A percentile compares a stretch with the other conserved stretches of the same genome.
Conservation (phyloP, 35 echinoderm and acorn worm species). For the Heliocidaris tuberculata region DNA sequence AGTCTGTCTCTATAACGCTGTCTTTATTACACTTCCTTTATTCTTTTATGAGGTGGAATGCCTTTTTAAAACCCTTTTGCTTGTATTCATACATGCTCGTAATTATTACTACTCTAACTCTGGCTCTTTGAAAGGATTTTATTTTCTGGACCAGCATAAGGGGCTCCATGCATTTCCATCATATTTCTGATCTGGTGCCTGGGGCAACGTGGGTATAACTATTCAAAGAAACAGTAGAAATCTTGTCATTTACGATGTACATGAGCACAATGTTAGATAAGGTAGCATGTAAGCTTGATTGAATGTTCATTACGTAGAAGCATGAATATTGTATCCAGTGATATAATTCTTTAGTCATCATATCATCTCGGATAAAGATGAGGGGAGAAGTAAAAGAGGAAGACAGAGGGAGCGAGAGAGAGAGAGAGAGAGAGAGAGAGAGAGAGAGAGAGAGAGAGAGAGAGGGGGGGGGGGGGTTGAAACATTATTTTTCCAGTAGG, state of each 20-base stretch:
- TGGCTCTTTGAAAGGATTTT: not conserved
- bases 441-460: no score
- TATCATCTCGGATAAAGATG: no score
- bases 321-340: not conserved
- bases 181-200: not conserved
- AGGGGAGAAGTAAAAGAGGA: no score
- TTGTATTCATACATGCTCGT: not conserved
- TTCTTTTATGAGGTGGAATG: slow-evolving; percentile 1
- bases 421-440: no score
- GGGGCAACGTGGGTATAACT: not conserved
- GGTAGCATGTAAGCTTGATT: not conserved
- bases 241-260: not conserved
- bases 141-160: not conserved
- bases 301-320: not conserved
- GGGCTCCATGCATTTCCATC: not conserved
- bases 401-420: no score
- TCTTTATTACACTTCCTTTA: not conserved
- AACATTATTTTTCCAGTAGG: no score
- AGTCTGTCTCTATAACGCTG: not conserved
- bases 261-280: not conserved
- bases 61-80: not conserved
- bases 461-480: no score
- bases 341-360: not conserved
- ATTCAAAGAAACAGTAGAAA: not conserved
- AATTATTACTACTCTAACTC: slow-evolving; percentile 13